These are phyloP conservation scores for Chelonia mydas DNA, from an alignment of 2,797 vertebrate genomes.

Conservation along the genomic window DNA sequence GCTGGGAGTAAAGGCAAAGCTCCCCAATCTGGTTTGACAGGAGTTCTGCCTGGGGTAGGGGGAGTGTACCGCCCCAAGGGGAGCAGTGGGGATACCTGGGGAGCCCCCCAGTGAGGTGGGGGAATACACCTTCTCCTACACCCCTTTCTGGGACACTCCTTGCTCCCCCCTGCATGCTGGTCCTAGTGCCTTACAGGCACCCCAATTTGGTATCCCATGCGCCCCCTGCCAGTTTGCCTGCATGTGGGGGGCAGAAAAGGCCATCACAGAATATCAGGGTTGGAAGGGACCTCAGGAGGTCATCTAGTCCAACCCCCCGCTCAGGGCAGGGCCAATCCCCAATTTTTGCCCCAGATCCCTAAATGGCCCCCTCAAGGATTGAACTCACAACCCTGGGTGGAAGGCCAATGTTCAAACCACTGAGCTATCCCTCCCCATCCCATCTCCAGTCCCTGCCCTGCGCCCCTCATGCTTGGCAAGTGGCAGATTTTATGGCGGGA, in stretches of 20 bases:
- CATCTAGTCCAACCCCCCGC: too few relatives aligned
- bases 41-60: neutral
- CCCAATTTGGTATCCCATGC: neutral
- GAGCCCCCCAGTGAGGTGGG: neutral
- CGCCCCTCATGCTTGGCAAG: neutral
- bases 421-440: neutral
- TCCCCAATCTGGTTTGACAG: neutral
- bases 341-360: too few relatives aligned
- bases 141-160: neutral
- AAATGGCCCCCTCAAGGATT: too few relatives aligned
- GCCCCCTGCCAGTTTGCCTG: neutral
- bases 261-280: too few relatives aligned
- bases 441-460: neutral
- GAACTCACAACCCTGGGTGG: too few relatives aligned
- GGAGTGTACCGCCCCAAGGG: fast-evolving
- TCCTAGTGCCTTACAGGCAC: too few relatives aligned
- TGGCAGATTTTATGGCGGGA: neutral
- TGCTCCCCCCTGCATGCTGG: too few relatives aligned
- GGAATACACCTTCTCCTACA: neutral
- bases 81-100: neutral
- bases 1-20: neutral
- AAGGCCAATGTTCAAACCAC: too few relatives aligned
- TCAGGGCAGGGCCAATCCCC: too few relatives aligned
- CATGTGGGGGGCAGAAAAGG: neutral
- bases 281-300: too few relatives aligned